Evolutionary conservation across 2,113 vertebrate species (phyloP), one percentile per base, ranked within the genome.

Genomic region (Xerus inauris): DNA sequence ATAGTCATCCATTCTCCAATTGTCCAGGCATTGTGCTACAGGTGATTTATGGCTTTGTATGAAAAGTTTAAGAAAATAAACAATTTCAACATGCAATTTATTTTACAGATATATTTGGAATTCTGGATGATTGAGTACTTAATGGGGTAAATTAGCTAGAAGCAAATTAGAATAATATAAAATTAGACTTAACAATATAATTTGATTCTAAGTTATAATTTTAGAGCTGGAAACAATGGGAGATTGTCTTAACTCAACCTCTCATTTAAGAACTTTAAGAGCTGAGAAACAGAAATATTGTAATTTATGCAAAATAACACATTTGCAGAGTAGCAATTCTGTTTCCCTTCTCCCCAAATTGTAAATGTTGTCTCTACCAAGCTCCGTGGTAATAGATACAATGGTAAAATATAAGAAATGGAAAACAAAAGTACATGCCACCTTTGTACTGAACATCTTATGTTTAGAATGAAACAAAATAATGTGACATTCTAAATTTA

Each of bases 151-250:
- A 80, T 81, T 77, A 64, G 16, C 24, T 77, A 79, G 22, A 81
- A 40, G 59, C 38, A 75, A 94, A 83, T 51, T 90, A 77, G 38
- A 77, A 89, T 72, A 86, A 85, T 42, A 80, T 67, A 81, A 85
- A 88, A 64, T 89, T 92, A 75, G 9, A 86, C 72, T 86, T 86
- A 88, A 84, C 4, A 67, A 17, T 28, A 1, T 81, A 59, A 89
- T 79, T 92, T 81, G 40, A 54, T 89, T 94, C 57, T 67, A 91
- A 96, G 59, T 71, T 57, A 89, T 83, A 69, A 89, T 96, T 86
- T 94, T 92, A 81, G 59, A 85, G 62, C 13, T 69, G 13, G 26
- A 91, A 92, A 75, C 22, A 91, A 79, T 51, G 69, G 64, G 40
- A 71, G 32, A 64, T 77, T 72, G 14, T 86, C 69, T 40, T 92